Base-by-base conservation (phyloP, 2,797 vertebrate species). In the Mormyrops boulengeri region DNA sequence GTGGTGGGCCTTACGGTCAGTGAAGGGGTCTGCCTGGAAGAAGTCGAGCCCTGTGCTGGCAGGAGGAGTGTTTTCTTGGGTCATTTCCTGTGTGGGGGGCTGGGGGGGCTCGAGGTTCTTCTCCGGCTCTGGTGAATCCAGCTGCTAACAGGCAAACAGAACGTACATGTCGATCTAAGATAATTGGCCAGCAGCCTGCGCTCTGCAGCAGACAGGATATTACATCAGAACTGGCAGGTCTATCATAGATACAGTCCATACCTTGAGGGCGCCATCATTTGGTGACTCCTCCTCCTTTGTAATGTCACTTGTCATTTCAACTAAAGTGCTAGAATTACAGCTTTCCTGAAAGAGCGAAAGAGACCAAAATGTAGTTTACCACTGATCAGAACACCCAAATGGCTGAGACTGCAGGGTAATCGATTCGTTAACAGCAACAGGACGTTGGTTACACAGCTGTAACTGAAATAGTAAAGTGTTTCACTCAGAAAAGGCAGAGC, bases 1-100 rank as follows among this genome's bases (percentile, higher is more conserved):
- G 12, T 55, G 85, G 30, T 2, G 52, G 62, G 90, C 96, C 98
- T 97, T 96, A 99, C 98, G 96, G 90, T 97, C 98, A 92, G 97
- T 96, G 89, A 99, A 99, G 50, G 98, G 98, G 94, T 99, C 98
- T 57, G 97, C 95, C 90, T 98, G 96, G 93, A 99, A 99, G 95
- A 99, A 99, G 92, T 98, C 97, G 93, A 98, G 95, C 77, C 94
- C 96, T 88, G 97, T 93, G 91, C 96, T 95, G 87, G 96, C 92
- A 91, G 96, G 95, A 19, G 96, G 92, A 93, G 94, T 95, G 92
- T 96, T 93, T 91, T 96, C 93, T 0, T 95, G 95, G 34, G 96
- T 94, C 69, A 91, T 12, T 93, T 92, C 91, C 95, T 95, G 95
- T 97, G 95, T 93, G 93, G 92, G 90, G 95, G 94, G 93, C 94